Evolutionary conservation across 1,140 invertebrate genomes (phyloP).

Genomic region (Trichonephila clavipes): DNA sequence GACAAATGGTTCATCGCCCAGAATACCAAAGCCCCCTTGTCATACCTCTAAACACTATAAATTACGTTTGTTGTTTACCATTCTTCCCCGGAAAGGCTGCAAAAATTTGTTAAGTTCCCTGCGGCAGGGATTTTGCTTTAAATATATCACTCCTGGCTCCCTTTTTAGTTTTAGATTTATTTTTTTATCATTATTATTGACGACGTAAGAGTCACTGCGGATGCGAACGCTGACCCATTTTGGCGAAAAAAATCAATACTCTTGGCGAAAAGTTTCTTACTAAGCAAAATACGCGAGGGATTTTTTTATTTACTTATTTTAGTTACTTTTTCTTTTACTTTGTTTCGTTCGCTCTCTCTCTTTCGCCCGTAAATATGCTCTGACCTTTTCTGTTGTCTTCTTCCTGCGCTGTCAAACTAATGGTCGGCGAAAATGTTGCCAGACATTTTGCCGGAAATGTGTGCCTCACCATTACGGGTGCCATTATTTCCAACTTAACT

Average conservation of each 20-base stretch:
- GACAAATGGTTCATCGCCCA: constrained; percentile 4
- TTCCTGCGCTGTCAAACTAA: constrained; percentile 67
- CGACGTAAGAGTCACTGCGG: constrained; percentile 31
- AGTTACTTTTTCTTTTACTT: constrained; percentile 9
- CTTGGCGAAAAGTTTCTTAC: constrained; percentile 70
- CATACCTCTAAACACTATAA: constrained; percentile 35
- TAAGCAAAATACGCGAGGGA: constrained; percentile 46
- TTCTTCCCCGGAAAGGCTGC: neutral
- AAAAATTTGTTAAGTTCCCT: constrained; percentile 69
- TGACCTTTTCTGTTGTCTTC: constrained; percentile 52
- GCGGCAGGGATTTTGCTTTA: constrained; percentile 59
- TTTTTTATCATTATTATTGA: constrained; percentile 53
- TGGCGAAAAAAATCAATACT: constrained; percentile 69
- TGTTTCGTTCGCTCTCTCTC: neutral
- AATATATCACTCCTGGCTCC: constrained; percentile 53
- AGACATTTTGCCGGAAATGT: constrained; percentile 62
- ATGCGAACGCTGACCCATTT: constrained; percentile 60
- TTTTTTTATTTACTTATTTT: constrained; percentile 36
- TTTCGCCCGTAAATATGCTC: constrained; percentile 61
- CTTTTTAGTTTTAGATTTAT: constrained; percentile 6
- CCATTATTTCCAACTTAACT: constrained; percentile 64
- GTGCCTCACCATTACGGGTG: constrained; percentile 41
- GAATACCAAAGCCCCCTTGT: constrained; percentile 40
- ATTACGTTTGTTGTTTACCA: constrained; percentile 58
- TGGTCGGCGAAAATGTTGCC: constrained; percentile 64